These are phyloP conservation scores for Spea bombifrons DNA, from an alignment of 2,113 vertebrate genomes.

Conservation along the genomic window DNA sequence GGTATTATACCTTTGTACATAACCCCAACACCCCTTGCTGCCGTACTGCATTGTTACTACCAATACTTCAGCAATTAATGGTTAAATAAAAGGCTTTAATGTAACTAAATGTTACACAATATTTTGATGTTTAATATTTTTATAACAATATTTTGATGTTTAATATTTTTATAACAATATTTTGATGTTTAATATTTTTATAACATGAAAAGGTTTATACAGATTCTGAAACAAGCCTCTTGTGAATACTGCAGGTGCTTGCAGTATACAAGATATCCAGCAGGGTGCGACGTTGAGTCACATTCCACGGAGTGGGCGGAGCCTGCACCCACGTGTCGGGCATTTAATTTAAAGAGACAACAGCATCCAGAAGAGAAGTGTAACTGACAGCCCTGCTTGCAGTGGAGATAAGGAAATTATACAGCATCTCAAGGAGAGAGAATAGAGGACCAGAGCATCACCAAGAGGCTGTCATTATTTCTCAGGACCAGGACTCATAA, in stretches of 20 bases:
- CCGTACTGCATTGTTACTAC: too few relatives aligned
- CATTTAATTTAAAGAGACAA: slow-evolving; percentile 50
- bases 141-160: too few relatives aligned
- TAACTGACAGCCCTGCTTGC: slow-evolving; percentile 4
- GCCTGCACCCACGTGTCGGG: slow-evolving; percentile 2
- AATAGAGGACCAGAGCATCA: slow-evolving; percentile 23
- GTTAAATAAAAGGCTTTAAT: too few relatives aligned
- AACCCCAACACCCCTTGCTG: too few relatives aligned
- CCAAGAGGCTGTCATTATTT: neutral
- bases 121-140: too few relatives aligned
- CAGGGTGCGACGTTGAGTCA: slow-evolving; percentile 58
- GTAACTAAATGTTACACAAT: too few relatives aligned
- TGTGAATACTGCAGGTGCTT: neutral
- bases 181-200: too few relatives aligned
- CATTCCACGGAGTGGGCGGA: neutral
- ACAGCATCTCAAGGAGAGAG: slow-evolving; percentile 3
- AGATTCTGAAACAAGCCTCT: too few relatives aligned
- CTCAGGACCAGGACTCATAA: neutral
- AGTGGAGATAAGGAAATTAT: neutral
- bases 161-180: too few relatives aligned
- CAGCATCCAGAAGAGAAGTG: neutral
- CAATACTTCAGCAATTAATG: too few relatives aligned
- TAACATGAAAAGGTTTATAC: too few relatives aligned
- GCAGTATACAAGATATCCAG: neutral
- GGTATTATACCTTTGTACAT: too few relatives aligned